A percentile compares a stretch with the other conserved stretches of the same genome.
Conservation (phyloP, 2,888 invertebrate genomes). For the Bimastos eiseni region DNA sequence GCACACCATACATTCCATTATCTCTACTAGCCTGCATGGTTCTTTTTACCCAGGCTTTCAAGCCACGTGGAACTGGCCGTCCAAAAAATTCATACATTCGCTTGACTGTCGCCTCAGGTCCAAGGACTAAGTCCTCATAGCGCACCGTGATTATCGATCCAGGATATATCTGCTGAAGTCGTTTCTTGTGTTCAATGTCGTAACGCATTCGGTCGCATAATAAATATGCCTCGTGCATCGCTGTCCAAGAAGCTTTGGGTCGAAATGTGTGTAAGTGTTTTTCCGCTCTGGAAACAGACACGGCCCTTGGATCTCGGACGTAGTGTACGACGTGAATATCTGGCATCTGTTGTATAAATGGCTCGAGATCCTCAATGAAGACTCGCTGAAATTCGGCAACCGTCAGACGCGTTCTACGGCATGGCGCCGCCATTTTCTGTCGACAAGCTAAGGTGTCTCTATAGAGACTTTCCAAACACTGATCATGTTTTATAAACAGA, state of each 20-base stretch:
- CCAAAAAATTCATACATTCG: neutral
- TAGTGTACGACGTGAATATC: slow-evolving; percentile 17
- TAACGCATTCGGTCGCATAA: neutral
- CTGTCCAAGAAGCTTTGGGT: neutral
- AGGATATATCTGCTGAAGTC: neutral
- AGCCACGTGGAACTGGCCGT: neutral
- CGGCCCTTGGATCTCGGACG: slow-evolving; percentile 15
- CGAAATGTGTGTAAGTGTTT: neutral
- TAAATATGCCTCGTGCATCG: neutral
- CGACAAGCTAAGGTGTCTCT: neutral
- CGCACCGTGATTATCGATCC: neutral
- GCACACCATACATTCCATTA: neutral
- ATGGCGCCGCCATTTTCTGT: neutral
- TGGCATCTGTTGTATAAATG: neutral
- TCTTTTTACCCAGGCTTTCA: neutral
- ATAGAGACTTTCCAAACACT: neutral
- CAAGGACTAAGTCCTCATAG: neutral
- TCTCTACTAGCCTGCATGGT: neutral
- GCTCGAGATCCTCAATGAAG: neutral
- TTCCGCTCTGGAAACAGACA: neutral
- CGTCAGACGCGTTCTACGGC: neutral
- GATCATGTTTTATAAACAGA: neutral
- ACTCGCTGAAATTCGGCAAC: neutral
- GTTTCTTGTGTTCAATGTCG: neutral
- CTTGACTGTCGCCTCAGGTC: neutral